Percentiles rank a stretch among this genome's conserved stretches.
These are phyloP conservation scores for Heliconius himera DNA, from an alignment of 1,140 invertebrate species.

Conservation along the genomic window DNA sequence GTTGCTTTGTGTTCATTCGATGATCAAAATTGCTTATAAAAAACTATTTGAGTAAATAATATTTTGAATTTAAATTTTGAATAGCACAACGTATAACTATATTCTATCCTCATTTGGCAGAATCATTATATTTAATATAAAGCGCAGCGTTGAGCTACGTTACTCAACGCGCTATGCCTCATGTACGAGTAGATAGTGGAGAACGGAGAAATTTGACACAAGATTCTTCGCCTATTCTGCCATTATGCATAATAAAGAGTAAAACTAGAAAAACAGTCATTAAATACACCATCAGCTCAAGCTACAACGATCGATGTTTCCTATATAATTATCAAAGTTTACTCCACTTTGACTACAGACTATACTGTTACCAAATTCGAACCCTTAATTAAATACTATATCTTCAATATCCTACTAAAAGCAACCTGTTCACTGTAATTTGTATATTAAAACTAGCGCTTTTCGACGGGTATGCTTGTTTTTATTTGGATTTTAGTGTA, in stretches of 20 bases:
- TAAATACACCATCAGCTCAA: background rate
- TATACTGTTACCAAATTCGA: conserved; percentile 7
- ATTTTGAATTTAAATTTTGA: too few species aligned
- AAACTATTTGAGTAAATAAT: too few species aligned
- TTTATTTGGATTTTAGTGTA: background rate
- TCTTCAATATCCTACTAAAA: background rate
- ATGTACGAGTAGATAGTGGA: background rate
- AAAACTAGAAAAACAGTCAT: background rate
- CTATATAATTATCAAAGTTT: background rate
- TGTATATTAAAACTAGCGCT: background rate
- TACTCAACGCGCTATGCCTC: too few species aligned
- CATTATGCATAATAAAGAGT: background rate
- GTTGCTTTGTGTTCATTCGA: too few species aligned
- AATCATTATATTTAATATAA: too few species aligned
- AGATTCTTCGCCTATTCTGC: background rate
- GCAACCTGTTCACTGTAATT: background rate
- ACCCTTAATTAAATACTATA: conserved; percentile 1
- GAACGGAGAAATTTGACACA: background rate
- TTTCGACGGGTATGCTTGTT: background rate
- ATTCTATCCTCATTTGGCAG: too few species aligned
- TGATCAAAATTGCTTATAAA: too few species aligned
- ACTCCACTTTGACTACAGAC: background rate
- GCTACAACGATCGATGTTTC: background rate
- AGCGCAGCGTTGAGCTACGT: too few species aligned
- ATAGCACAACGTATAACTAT: too few species aligned